phyloP scores from a whole-genome alignment of 92 coral and sea anemone species.

The Actinostola sp. region DNA sequence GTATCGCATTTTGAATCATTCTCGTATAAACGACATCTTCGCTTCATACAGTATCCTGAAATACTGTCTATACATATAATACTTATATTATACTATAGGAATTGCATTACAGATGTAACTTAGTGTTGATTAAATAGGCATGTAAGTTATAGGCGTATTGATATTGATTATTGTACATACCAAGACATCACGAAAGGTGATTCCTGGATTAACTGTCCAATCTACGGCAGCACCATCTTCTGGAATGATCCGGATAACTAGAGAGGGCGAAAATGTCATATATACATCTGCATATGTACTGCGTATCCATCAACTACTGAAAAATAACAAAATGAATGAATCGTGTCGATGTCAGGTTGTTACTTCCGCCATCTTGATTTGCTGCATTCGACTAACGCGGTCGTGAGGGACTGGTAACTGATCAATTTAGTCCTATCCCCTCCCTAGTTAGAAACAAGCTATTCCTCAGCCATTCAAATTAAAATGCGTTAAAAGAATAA shows the following conservation, averaged over 20 bases:
- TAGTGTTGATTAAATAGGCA: too few species aligned
- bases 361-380: conserved; percentile 4
- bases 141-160: neutral
- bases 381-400: neutral
- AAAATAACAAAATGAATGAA: conserved; percentile 3
- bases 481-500: too few species aligned
- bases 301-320: neutral
- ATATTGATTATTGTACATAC: conserved; percentile 42
- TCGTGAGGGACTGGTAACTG: neutral
- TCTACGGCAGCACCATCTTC: conserved; percentile 91
- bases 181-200: conserved; percentile 93
- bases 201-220: conserved; percentile 75
- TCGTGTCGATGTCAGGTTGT: neutral
- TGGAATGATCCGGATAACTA: conserved; percentile 83
- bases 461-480: too few species aligned
- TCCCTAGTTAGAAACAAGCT: neutral
- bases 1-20: too few species aligned
- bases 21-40: neutral
- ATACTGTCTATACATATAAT: too few species aligned
- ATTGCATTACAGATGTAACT: too few species aligned
- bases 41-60: too few species aligned
- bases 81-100: too few species aligned
- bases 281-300: conserved; percentile 6
- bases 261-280: conserved; percentile 84
- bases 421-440: neutral